Evolutionary conservation across 1,140 invertebrate genomes (phyloP), one percentile per base, ranked within the genome.

Genomic region (Zophobas morio): DNA sequence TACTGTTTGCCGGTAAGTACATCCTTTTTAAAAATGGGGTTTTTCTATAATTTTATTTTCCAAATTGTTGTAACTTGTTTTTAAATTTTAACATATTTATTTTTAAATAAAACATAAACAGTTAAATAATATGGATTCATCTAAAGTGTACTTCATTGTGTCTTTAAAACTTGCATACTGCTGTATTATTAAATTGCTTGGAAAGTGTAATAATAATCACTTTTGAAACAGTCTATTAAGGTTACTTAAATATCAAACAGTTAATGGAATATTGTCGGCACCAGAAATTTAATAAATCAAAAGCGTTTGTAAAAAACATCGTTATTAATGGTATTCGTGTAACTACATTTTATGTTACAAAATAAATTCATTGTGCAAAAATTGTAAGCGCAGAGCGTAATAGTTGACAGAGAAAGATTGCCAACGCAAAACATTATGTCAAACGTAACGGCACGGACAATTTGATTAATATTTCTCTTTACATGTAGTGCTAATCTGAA

Each of bases 211-310:
- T 20, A 20, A 20, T 20, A 20, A 20, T 20, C 20, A 20, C 20
- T 20, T 20, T 20, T 20, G 20, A 20, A 20, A 20, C 20, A 20
- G 49, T 20, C 49, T 8, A 46, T 4, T 53, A 4, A 57, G 54
- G 3, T 57, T 57, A 57, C 42, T 66, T 66, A 66, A 42, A 42
- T 66, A 66, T 57, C 33, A 57, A 53, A 6, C 4, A 6, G 49
- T 53, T 53, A 60, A 60, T 60, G 56, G 56, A 60, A 36, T 60
- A 39, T 36, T 60, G 56, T 60, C 6, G n/a, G 6, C 36, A 36
- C 8, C 35, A 6, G 6, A 66, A 66, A 66, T 46, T 66, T 20
- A 20, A 66, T 42, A 66, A 66, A 66, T 66, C 60, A 66, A 37
- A 32, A 66, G n/a, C 60, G 33, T 4, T 6, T 66, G 40, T 66